A percentile compares a stretch with the other conserved stretches of the same genome.
Evolutionary conservation across 1,140 invertebrate genomes (phyloP).

Genomic region (Parasteatoda tepidariorum): DNA sequence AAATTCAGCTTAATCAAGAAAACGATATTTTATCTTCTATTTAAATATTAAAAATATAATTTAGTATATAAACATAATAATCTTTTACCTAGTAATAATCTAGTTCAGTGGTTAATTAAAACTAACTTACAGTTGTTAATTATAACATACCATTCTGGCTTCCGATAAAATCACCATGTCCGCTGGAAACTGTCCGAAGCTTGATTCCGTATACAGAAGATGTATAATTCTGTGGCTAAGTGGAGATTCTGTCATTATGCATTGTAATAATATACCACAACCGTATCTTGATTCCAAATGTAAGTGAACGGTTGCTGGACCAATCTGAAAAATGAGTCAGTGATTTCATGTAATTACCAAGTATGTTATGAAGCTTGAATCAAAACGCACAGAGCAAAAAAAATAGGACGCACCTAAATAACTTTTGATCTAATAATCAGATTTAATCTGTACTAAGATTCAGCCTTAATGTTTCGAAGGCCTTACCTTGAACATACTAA

Average conservation of each 20-base stretch:
- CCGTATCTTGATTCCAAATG: constrained; percentile 68
- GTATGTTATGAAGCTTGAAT: too few species aligned
- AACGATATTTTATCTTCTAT: too few species aligned
- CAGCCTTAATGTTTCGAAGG: too few species aligned
- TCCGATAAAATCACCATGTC: constrained; percentile 79
- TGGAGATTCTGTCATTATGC: constrained; percentile 83
- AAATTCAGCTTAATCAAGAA: too few species aligned
- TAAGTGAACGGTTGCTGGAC: constrained; percentile 83
- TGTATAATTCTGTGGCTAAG: constrained; percentile 83
- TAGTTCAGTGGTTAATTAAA: neutral
- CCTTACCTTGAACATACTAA: too few species aligned
- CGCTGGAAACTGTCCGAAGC: constrained; percentile 74
- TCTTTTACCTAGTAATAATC: neutral
- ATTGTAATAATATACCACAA: constrained; percentile 76
- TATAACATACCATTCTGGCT: constrained; percentile 78
- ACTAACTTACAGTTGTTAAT: neutral
- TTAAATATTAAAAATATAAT: neutral
- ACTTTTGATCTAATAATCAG: too few species aligned
- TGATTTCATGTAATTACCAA: too few species aligned
- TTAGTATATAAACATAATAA: neutral
- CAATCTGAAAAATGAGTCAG: constrained; percentile 73
- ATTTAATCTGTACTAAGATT: too few species aligned
- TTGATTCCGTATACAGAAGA: constrained; percentile 76
- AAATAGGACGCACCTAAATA: too few species aligned
- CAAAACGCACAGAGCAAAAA: too few species aligned